phyloP scores from a whole-genome alignment of 1,140 invertebrate species.

The Drosophila pseudoobscura region DNA sequence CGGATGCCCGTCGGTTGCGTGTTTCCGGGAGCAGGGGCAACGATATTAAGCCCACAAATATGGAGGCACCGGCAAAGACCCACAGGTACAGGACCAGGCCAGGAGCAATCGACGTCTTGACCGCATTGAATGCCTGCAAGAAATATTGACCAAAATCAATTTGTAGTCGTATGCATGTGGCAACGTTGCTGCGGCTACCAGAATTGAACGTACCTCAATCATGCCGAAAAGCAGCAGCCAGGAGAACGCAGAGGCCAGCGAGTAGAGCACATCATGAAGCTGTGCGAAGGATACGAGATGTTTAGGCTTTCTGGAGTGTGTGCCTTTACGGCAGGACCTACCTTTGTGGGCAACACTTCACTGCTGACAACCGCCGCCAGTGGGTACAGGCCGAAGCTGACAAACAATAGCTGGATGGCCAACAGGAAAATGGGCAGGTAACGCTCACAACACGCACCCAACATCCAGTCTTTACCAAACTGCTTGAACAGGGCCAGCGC shows the following conservation, averaged over 20 bases:
- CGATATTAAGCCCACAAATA: constrained; percentile 60
- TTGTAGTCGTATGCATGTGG: too few species aligned
- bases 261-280: constrained; percentile 67
- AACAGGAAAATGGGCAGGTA: constrained; percentile 64
- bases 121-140: constrained; percentile 60
- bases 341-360: constrained; percentile 72
- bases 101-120: constrained; percentile 45
- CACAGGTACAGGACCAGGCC: constrained; percentile 57
- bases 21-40: constrained; percentile 63
- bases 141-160: background rate
- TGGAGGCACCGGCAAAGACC: constrained; percentile 65
- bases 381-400: constrained; percentile 70
- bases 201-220: constrained; percentile 54
- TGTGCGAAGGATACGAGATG: constrained; percentile 2
- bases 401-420: constrained; percentile 49
- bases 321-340: constrained; percentile 14
- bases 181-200: background rate
- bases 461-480: constrained; percentile 27
- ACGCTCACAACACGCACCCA: constrained; percentile 33
- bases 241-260: constrained; percentile 51
- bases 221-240: constrained; percentile 70
- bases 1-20: constrained; percentile 54
- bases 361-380: constrained; percentile 64
- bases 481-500: constrained; percentile 56
- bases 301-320: background rate